Percentiles rank a stretch among this genome's conserved stretches.
Evolutionary conservation across 1,140 invertebrate species (phyloP).

Genomic region (Rhizoglyphus robini): DNA sequence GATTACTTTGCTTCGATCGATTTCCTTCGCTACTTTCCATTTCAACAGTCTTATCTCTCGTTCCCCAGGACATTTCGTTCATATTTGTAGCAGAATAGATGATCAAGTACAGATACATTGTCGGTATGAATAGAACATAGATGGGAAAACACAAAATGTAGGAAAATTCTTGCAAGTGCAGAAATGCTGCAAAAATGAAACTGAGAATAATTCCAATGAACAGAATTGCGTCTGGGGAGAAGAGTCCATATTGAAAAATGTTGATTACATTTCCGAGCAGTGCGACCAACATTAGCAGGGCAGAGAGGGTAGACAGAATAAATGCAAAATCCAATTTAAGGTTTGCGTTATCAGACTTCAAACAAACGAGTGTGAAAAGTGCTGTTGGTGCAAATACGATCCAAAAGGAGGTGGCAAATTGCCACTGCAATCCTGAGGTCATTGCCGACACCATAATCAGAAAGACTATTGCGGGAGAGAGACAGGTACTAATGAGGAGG

Average conservation of each 20-base stretch:
- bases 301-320: slow-evolving; percentile 60
- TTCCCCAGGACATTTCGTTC: slow-evolving; percentile 97
- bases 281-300: slow-evolving; percentile 81
- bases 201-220: slow-evolving; percentile 80
- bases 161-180: slow-evolving; percentile 97
- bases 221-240: slow-evolving; percentile 95
- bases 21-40: slow-evolving; percentile 25
- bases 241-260: slow-evolving; percentile 74
- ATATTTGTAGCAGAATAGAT: slow-evolving; percentile 96
- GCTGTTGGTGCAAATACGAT: slow-evolving; percentile 38
- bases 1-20: slow-evolving; percentile 62
- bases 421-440: slow-evolving; percentile 41
- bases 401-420: slow-evolving; percentile 36
- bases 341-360: slow-evolving; percentile 35
- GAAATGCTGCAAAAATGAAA: slow-evolving; percentile 87
- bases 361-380: slow-evolving; percentile 38
- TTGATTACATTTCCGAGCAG: slow-evolving; percentile 87
- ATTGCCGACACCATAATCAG: slow-evolving; percentile 48
- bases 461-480: slow-evolving; percentile 49
- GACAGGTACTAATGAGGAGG: slow-evolving; percentile 41
- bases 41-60: slow-evolving; percentile 73
- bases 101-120: slow-evolving; percentile 95
- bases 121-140: slow-evolving; percentile 91
- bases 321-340: slow-evolving; percentile 51
- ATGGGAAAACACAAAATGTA: slow-evolving; percentile 82